Base-by-base conservation (phyloP, 2,797 vertebrate genomes). In the Aldrovandia affinis region DNA sequence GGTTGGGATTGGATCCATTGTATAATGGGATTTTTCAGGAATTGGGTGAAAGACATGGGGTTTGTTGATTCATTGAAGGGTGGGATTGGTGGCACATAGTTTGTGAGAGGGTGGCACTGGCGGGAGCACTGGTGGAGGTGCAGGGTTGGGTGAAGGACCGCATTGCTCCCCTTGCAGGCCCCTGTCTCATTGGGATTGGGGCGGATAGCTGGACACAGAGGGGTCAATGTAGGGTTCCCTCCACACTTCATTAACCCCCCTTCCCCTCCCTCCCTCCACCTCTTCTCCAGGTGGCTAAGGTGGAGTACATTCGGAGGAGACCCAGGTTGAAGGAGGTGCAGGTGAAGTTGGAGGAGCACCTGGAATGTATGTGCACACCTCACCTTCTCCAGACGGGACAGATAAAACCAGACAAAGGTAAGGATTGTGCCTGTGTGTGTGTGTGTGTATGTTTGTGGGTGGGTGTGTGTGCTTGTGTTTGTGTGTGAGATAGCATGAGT, bases 271-370 rank as follows among this genome's bases (percentile, higher is more conserved):
- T 39, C 52, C 18, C 33, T 10, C 63, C 4, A 33, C 9, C 10
- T n/a, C 28, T 65, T 25, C 10, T 18, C 39, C 57, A 99, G 98
- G 98, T 99, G 94, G 98, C 98, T 75, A 99, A 99, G 94, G 97
- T 99, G 89, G 97, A 98, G 92, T 99, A 98, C 1, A 92, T 98
- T 91, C 96, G 97, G 88, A 95, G 97, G 93, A 97, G 96, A 88
- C 97, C 97, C 77, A 97, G 97, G 94, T 95, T 99, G 92, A 96
- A 96, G 94, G 97, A 99, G 95, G 98, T 99, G 90, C 96, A 97
- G 94, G 97, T 99, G 94, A 96, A 91, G 92, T 94, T 99, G 95
- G 98, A 99, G 94, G 98, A 99, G 90, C 98, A 99, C 92, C 93
- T 98, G 93, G 98, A 98, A 90, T 99, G 98, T 86, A 92, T 94